These are phyloP conservation scores for Aphelinus atriplicis DNA, from an alignment of 1,140 invertebrate genomes.

Conservation along the genomic window DNA sequence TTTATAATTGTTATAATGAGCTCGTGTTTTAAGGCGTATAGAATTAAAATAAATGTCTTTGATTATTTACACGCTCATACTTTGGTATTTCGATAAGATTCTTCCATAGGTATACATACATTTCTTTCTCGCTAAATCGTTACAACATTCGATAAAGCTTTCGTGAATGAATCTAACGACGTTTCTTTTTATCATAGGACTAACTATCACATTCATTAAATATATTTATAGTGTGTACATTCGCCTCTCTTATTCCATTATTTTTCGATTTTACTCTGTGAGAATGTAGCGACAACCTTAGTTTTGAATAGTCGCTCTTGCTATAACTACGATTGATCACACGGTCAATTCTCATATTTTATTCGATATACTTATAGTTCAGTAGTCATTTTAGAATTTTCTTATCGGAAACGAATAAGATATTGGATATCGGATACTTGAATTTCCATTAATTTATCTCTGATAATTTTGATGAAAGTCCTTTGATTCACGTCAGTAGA, in stretches of 20 bases:
- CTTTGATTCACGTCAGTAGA: background rate
- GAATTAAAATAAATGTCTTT: constrained; percentile 54
- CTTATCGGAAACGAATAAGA: background rate
- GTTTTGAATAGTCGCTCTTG: constrained; percentile 32
- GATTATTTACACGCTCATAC: constrained; percentile 56
- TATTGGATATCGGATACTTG: constrained; percentile 4
- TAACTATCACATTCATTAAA: constrained; percentile 61
- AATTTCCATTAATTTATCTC: constrained; percentile 17
- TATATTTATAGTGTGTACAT: constrained; percentile 46
- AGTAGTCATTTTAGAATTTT: constrained; percentile 16
- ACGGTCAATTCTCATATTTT: constrained; percentile 2
- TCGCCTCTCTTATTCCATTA: constrained; percentile 23
- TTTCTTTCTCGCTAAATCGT: constrained; percentile 42
- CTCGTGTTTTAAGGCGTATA: constrained; percentile 33
- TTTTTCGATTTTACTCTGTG: constrained; percentile 25
- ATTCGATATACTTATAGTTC: constrained; percentile 17
- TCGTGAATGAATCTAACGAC: constrained; percentile 48
- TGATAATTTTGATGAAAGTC: background rate
- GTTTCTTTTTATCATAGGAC: constrained; percentile 45
- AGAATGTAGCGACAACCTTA: background rate
- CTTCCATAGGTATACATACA: constrained; percentile 48
- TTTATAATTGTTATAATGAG: constrained; percentile 33
- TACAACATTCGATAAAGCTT: constrained; percentile 53
- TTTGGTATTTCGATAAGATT: constrained; percentile 60
- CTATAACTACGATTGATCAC: constrained; percentile 13